Conservation (phyloP, 23 tunicate genomes). For the Halocynthia roretzi region DNA sequence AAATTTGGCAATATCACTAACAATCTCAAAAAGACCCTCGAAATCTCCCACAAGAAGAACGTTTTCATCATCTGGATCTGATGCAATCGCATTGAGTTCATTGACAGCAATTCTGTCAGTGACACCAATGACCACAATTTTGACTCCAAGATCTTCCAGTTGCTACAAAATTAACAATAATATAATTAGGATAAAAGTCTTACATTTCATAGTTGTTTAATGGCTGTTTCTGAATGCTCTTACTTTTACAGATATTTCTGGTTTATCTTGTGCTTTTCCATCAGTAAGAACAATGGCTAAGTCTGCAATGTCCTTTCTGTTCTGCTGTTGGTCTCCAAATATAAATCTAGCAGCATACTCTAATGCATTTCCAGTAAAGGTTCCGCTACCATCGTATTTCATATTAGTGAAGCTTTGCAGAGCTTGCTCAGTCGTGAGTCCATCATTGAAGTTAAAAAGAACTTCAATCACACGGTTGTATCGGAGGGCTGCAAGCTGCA, state of each 20-base stretch:
- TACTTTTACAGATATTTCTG: slow-evolving; percentile 54
- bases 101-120: slow-evolving; percentile 33
- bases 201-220: no score
- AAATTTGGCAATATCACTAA: slow-evolving; percentile 38
- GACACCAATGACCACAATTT: slow-evolving; percentile 64
- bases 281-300: slow-evolving; percentile 82
- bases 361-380: slow-evolving; percentile 77
- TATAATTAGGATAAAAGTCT: no score
- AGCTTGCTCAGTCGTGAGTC: slow-evolving; percentile 31
- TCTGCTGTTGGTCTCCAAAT: slow-evolving; percentile 29
- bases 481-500: slow-evolving; percentile 76
- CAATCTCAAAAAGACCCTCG: slow-evolving; percentile 28
- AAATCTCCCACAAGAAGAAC: slow-evolving; percentile 69
- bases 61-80: slow-evolving; percentile 53
- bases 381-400: slow-evolving; percentile 60
- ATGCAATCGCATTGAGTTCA: slow-evolving; percentile 79
- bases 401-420: slow-evolving; percentile 24
- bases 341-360: slow-evolving; percentile 39
- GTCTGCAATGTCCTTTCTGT: slow-evolving; percentile 53
- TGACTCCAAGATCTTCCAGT: slow-evolving; percentile 43
- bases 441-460: slow-evolving; percentile 49
- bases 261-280: slow-evolving; percentile 83
- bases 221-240: neutral
- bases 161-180: slow-evolving; percentile 7
- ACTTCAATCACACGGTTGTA: slow-evolving; percentile 60